These are phyloP conservation scores for Cyrtodaria siliqua DNA, from an alignment of 2,888 invertebrate species.

Conservation along the genomic window DNA sequence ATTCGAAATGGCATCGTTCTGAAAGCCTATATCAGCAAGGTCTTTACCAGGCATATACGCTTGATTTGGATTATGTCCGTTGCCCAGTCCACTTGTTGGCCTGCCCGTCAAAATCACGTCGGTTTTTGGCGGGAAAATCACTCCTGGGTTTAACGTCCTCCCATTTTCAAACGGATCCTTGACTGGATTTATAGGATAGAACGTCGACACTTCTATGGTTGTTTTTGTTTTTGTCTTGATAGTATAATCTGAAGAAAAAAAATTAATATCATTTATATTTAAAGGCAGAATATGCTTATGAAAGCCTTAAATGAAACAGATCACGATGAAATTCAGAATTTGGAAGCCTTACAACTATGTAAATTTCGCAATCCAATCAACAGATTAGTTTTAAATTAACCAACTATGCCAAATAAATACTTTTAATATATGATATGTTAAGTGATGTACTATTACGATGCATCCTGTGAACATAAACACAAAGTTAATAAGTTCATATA, in stretches of 20 bases:
- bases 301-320: too few relatives aligned
- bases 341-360: too few relatives aligned
- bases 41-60: slow-evolving; percentile 48
- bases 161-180: neutral
- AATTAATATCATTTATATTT: too few relatives aligned
- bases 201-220: neutral
- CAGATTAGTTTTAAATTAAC: too few relatives aligned
- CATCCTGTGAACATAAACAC: too few relatives aligned
- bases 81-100: neutral
- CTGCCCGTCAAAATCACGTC: neutral
- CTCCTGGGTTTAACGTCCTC: neutral
- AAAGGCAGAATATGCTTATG: too few relatives aligned
- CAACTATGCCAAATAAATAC: too few relatives aligned
- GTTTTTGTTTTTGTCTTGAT: slow-evolving; percentile 2
- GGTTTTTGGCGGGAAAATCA: neutral
- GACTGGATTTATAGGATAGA: neutral
- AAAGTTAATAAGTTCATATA: too few relatives aligned
- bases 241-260: slow-evolving; percentile 52
- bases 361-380: too few relatives aligned
- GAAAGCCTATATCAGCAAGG: slow-evolving; percentile 37
- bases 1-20: slow-evolving; percentile 27
- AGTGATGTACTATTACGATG: too few relatives aligned
- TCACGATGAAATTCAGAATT: too few relatives aligned
- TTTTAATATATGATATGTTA: too few relatives aligned
- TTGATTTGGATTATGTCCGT: neutral